Conservation (phyloP, 2,113 vertebrate species). For the Tupaia tana region DNA sequence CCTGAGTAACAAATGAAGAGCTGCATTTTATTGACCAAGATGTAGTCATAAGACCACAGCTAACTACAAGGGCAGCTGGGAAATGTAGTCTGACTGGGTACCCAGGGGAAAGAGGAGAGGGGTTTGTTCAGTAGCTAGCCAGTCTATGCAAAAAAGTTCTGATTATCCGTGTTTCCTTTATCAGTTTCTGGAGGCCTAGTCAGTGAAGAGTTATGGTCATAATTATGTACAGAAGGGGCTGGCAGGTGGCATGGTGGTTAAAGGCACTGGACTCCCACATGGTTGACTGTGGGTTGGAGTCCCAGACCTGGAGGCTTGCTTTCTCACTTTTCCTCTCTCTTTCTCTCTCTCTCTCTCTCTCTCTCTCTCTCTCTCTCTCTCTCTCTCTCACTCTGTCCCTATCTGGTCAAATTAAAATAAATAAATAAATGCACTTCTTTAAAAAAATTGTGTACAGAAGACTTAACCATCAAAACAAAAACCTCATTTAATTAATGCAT, state of each 20-base stretch:
- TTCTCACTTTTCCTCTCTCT: too few relatives aligned
- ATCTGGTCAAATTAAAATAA: too few relatives aligned
- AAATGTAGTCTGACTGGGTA: not conserved
- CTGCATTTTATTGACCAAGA: not conserved
- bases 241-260: too few relatives aligned
- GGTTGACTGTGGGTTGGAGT: too few relatives aligned
- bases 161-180: not conserved
- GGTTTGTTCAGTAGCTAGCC: not conserved
- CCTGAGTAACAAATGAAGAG: not conserved
- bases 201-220: not conserved
- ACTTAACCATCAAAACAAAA: slow-evolving; percentile 9
- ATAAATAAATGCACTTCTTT: too few relatives aligned
- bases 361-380: too few relatives aligned
- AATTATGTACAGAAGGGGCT: not conserved
- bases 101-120: not conserved
- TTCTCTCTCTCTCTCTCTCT: too few relatives aligned
- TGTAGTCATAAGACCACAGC: not conserved
- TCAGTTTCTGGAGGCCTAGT: not conserved
- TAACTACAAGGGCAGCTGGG: not conserved
- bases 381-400: too few relatives aligned
- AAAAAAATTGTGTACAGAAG: not conserved
- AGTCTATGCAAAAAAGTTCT: not conserved
- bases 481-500: not conserved
- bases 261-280: too few relatives aligned
- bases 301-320: too few relatives aligned